Evolutionary conservation across 2,888 invertebrate genomes (phyloP).

Genomic region (Pantelozetes paolii): DNA sequence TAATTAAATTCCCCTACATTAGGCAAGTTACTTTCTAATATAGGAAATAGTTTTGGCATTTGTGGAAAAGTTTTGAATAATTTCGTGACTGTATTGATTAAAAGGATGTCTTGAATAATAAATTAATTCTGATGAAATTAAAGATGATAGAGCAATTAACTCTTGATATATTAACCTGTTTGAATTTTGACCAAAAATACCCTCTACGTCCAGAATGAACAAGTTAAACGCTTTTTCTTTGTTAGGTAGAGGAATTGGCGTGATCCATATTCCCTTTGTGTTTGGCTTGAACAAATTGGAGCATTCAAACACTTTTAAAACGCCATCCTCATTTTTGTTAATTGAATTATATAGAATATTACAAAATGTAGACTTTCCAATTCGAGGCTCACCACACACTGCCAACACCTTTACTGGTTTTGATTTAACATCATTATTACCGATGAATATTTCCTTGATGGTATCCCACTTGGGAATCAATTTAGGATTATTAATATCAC

Average conservation of each 20-base stretch:
- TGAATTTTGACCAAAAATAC: conserved; percentile 1
- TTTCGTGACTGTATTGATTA: background rate
- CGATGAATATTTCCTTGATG: background rate
- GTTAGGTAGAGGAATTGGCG: background rate
- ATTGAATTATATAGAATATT: background rate
- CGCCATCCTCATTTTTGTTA: background rate
- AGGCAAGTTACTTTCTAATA: too few species aligned
- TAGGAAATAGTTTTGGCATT: too few species aligned
- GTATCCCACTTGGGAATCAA: too few species aligned
- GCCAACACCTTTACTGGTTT: background rate
- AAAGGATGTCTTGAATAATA: background rate
- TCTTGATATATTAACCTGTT: background rate
- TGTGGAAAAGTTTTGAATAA: background rate
- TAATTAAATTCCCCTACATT: too few species aligned
- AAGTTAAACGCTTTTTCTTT: background rate
- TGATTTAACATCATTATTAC: background rate
- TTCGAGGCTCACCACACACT: background rate
- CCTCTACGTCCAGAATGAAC: background rate
- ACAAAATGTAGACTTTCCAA: background rate
- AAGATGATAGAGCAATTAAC: background rate
- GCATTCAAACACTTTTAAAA: background rate
- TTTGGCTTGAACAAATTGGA: background rate
- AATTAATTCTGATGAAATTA: background rate
- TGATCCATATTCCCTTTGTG: background rate
- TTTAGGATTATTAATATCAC: too few species aligned